A percentile compares a stretch with the other conserved stretches of the same genome.
Evolutionary conservation across 1,140 invertebrate species (phyloP).

Genomic region (Diploscapter pachys): DNA sequence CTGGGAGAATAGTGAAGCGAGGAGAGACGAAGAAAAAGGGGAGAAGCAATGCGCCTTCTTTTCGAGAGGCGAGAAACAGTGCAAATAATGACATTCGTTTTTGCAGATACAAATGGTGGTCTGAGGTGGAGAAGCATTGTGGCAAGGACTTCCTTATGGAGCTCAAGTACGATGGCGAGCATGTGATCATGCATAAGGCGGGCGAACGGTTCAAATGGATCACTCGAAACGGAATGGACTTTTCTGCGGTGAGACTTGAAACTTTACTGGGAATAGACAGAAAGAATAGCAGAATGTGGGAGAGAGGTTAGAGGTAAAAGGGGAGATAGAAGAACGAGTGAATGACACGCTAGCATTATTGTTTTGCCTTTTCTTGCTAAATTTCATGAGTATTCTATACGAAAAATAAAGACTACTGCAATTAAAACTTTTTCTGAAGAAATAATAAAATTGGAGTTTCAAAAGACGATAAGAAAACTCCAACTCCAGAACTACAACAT

Average conservation of each 20-base stretch:
- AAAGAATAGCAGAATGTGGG: background rate
- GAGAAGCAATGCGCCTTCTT: background rate
- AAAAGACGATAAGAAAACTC: background rate
- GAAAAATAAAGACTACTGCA: background rate
- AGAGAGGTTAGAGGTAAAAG: background rate
- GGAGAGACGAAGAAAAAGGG: slow-evolving; percentile 9
- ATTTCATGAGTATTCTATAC: background rate
- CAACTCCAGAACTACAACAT: slow-evolving; percentile 2
- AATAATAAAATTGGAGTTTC: background rate
- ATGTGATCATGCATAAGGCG: slow-evolving; percentile 24
- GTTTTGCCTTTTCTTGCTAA: background rate
- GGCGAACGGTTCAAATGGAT: slow-evolving; percentile 26
- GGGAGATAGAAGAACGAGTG: background rate
- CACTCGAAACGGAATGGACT: slow-evolving; percentile 27
- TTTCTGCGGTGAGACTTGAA: slow-evolving; percentile 19
- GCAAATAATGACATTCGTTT: slow-evolving; percentile 12
- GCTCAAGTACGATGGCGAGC: slow-evolving; percentile 27
- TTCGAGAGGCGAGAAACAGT: slow-evolving; percentile 5
- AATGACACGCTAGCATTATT: background rate
- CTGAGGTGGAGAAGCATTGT: slow-evolving; percentile 5
- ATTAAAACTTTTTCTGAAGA: background rate
- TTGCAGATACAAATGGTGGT: slow-evolving; percentile 14
- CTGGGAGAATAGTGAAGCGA: slow-evolving; percentile 1
- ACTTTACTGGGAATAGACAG: background rate
- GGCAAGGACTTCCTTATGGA: slow-evolving; percentile 18